Base-by-base conservation (phyloP, 2,113 vertebrate species). In the Datnioides undecimradiatus region DNA sequence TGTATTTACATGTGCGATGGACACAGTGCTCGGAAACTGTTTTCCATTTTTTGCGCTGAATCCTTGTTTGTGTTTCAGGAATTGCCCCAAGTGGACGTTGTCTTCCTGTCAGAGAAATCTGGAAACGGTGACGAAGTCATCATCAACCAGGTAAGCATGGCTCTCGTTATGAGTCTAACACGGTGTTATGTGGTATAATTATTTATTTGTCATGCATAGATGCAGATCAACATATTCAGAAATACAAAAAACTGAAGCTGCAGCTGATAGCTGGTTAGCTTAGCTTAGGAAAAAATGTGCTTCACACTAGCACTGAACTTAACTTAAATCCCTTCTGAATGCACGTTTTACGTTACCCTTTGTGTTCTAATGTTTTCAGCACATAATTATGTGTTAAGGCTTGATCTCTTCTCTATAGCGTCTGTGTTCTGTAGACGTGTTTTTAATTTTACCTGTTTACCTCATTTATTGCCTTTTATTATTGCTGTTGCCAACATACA, bases 51-150 rank as follows among this genome's bases (percentile, higher is more conserved):
- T 12, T 27, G 6, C 8, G 14, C 1, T 86, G 11, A 62, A 58
- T n/a, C 14, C 11, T 49, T 7, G 17, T 67, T 38, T 57, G 27
- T 76, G 46, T 21, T 82, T 58, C 63, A 92, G 89, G 77, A 36
- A 23, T 25, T 11, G 23, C 2, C 1, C 25, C 73, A 77, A n/a
- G 43, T 10, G 0, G 87, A 93, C 0, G 87, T 93, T 16, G 73
- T 92, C 38, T 94, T 93, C 67, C 70, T 93, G 13, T 93, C 93
- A 3, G 81, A 67, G 25, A 94, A 77, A 78, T 45, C 49, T 25
- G 93, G 93, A 76, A 94, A 94, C 74, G 29, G 45, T 4, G 93
- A 94, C 25, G 92, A 94, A 64, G 62, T 90, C 63, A 62, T 17
- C 58, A 91, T 92, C 31, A 90, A 93, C 75, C 87, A 92, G 92